Base-by-base conservation (phyloP, 2,113 vertebrate species). In the Phyllostomus hastatus region DNA sequence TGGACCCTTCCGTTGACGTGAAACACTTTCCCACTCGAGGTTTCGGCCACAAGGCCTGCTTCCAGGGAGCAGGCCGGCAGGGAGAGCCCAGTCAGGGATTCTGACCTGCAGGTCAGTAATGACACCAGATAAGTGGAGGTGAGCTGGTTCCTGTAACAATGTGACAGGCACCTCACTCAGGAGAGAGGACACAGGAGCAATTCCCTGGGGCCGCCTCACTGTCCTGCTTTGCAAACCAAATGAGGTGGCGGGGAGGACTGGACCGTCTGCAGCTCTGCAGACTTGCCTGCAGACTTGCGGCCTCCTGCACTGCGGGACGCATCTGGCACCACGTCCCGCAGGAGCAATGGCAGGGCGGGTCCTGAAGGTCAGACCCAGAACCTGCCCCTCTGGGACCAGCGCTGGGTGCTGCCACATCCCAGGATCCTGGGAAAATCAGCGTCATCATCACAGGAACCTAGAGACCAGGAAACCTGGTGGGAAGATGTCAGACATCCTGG, bases 371-470 rank as follows among this genome's bases (percentile, higher is more conserved):
- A 98, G 92, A 94, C 28, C 43, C 17, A 80, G 14, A 66, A 59
- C 43, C 5, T 19, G 14, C 46, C 48, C 33, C 69, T 84, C 66
- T 24, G 14, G n/a, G 46, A 52, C 31, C 52, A 75, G 38, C 43
- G 26, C 43, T 19, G 2, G 17, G 17, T 33, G 41, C 59, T 31
- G 3, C 38, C 16, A 73, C 1, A 33, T 38, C 50, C 69, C 41
- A 89, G 46, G 38, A 79, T 69, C 88, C 93, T 90, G 81, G 96
- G 43, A 97, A 96, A 96, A 70, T 75, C 93, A 14, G 50, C 82
- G 96, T 86, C 93, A 70, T 93, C 66, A 94, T 90, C 67, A 92
- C 20, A 93, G 97, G 97, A 97, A 97, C 88, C 35, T 31, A 79
- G 41, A 97, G 86, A 50, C 38, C 61, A 95, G 94, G 92, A 98